These are phyloP conservation scores for Sinella curviseta DNA, from an alignment of 1,140 invertebrate species.

Conservation along the genomic window DNA sequence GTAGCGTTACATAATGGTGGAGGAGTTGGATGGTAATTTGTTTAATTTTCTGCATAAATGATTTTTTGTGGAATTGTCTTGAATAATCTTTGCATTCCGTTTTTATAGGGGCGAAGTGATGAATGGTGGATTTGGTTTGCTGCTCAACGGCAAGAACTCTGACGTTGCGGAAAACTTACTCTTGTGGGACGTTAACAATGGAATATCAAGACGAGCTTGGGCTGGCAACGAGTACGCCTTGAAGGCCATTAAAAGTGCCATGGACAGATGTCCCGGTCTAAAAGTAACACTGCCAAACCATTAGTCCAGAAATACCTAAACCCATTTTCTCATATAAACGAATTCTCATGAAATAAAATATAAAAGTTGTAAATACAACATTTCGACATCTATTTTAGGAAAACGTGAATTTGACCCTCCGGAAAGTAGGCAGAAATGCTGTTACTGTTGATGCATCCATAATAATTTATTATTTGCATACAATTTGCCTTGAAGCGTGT, in stretches of 20 bases:
- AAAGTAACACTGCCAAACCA: slow-evolving; percentile 61
- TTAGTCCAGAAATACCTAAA: too few species aligned
- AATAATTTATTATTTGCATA: too few species aligned
- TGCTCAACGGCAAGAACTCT: slow-evolving; percentile 63
- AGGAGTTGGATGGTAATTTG: slow-evolving; percentile 65
- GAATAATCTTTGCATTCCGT: slow-evolving; percentile 23
- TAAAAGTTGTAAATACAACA: too few species aligned
- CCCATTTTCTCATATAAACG: too few species aligned
- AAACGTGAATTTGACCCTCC: too few species aligned
- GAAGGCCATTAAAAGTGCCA: slow-evolving; percentile 59
- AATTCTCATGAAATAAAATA: too few species aligned
- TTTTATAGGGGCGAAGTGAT: slow-evolving; percentile 67
- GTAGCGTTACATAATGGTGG: slow-evolving; percentile 71
- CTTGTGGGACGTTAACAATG: slow-evolving; percentile 70
- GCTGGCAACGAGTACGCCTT: slow-evolving; percentile 60
- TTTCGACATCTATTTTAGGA: too few species aligned
- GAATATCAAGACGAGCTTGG: slow-evolving; percentile 59
- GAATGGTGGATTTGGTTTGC: slow-evolving; percentile 69
- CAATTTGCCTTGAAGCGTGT: too few species aligned
- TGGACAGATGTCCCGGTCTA: slow-evolving; percentile 58
- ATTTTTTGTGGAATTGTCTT: neutral
- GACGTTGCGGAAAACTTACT: slow-evolving; percentile 62
- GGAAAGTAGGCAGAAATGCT: too few species aligned
- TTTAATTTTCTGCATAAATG: neutral
- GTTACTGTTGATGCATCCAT: too few species aligned